Conservation (phyloP, 2,113 vertebrate species). For the Ornithorhynchus anatinus region DNA sequence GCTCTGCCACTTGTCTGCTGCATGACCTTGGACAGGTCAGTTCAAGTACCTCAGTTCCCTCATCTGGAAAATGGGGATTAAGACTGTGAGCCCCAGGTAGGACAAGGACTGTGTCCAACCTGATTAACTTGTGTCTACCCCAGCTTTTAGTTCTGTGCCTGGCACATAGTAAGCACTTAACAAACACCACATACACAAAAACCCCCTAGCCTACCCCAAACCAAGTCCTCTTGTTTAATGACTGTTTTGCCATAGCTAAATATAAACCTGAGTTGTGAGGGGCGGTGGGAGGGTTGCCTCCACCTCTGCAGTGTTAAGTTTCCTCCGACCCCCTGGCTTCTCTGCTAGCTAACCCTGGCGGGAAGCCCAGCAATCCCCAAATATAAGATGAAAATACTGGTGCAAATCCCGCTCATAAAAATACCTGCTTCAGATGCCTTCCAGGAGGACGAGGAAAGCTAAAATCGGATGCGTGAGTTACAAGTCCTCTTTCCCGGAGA, state of each 20-base stretch:
- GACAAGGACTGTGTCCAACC: too few species aligned
- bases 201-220: not conserved
- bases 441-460: constrained; percentile 68
- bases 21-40: too few species aligned
- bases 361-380: constrained; percentile 49
- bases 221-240: too few species aligned
- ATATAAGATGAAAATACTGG: constrained; percentile 72
- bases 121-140: too few species aligned
- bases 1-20: too few species aligned
- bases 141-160: too few species aligned
- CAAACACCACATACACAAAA: too few species aligned
- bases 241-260: too few species aligned
- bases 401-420: constrained; percentile 71
- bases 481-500: constrained; percentile 48
- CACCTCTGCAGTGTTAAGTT: not conserved
- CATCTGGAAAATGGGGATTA: too few species aligned
- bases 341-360: constrained; percentile 63
- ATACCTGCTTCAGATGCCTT: constrained; percentile 74
- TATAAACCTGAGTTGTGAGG: not conserved
- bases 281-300: not conserved
- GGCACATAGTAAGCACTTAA: too few species aligned
- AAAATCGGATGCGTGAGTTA: constrained; percentile 74
- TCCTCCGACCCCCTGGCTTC: constrained; percentile 31
- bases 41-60: too few species aligned
- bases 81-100: too few species aligned